A percentile compares a stretch with the other conserved stretches of the same genome.
phyloP scores from a whole-genome alignment of 2,888 invertebrate genomes.

The Netelia virgata region DNA sequence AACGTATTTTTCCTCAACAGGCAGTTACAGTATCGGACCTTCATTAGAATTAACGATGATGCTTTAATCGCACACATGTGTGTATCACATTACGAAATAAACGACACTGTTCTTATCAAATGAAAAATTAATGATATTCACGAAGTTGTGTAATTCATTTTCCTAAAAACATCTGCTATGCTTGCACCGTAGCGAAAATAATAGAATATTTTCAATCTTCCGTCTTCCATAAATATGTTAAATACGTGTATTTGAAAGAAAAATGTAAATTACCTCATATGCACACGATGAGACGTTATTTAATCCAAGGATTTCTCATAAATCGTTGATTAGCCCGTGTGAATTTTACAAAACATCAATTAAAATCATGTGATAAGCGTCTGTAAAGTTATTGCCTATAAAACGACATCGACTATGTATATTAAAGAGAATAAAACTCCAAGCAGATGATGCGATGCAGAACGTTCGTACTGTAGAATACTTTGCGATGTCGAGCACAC shows the following conservation, averaged over 20 bases:
- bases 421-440: neutral
- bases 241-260: no score
- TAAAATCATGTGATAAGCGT: no score
- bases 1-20: slow-evolving; percentile 82
- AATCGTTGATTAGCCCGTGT: no score
- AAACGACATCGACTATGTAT: neutral
- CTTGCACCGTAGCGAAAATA: neutral
- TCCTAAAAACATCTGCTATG: neutral
- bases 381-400: neutral
- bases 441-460: neutral
- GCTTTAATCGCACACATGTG: neutral
- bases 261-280: no score
- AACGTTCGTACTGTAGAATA: neutral
- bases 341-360: no score
- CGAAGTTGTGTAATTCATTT: neutral
- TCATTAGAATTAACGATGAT: slow-evolving; percentile 22
- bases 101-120: neutral
- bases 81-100: neutral
- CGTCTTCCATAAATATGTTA: no score
- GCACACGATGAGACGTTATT: no score
- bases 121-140: neutral
- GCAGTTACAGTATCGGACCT: neutral
- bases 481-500: neutral
- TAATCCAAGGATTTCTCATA: no score
- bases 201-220: neutral